These are phyloP conservation scores for Bos indicus DNA, from an alignment of 2,113 vertebrate genomes.

Conservation along the genomic window DNA sequence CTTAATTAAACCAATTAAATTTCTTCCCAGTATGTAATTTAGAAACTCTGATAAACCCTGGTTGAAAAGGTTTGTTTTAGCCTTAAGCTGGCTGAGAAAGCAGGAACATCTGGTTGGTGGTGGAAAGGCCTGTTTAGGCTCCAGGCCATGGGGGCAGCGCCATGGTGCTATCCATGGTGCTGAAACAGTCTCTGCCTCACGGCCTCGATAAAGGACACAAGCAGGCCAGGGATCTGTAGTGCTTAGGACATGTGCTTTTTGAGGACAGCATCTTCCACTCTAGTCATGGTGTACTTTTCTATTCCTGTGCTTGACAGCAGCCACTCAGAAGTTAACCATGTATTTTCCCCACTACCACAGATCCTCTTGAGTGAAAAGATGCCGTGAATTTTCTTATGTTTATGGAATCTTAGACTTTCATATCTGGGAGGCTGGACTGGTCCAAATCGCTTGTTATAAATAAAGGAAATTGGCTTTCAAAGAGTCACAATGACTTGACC, in stretches of 20 bases:
- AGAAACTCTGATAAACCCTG: constrained; percentile 87
- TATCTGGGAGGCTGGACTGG: neutral
- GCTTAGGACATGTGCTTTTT: constrained; percentile 10
- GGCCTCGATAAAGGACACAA: constrained; percentile 4
- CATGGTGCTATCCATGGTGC: constrained; percentile 59
- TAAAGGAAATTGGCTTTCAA: neutral
- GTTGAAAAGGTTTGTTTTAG: constrained; percentile 87
- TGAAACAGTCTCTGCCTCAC: constrained; percentile 32
- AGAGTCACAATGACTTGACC: neutral
- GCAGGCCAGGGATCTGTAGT: neutral
- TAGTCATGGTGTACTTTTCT: neutral
- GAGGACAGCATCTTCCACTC: neutral
- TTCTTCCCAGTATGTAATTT: constrained; percentile 88
- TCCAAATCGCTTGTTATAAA: neutral
- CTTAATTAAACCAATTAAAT: constrained; percentile 91
- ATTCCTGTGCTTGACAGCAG: constrained; percentile 20
- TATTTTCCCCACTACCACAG: neutral
- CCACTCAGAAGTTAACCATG: constrained; percentile 32
- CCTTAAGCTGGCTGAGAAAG: constrained; percentile 85
- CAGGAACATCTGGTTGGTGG: constrained; percentile 83
- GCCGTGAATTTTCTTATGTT: neutral
- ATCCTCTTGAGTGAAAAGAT: neutral
- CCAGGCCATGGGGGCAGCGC: constrained; percentile 69
- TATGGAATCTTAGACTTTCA: neutral
- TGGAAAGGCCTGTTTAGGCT: constrained; percentile 79